Conservation (phyloP, 2,888 invertebrate species). For the Ichneumon xanthorius region DNA sequence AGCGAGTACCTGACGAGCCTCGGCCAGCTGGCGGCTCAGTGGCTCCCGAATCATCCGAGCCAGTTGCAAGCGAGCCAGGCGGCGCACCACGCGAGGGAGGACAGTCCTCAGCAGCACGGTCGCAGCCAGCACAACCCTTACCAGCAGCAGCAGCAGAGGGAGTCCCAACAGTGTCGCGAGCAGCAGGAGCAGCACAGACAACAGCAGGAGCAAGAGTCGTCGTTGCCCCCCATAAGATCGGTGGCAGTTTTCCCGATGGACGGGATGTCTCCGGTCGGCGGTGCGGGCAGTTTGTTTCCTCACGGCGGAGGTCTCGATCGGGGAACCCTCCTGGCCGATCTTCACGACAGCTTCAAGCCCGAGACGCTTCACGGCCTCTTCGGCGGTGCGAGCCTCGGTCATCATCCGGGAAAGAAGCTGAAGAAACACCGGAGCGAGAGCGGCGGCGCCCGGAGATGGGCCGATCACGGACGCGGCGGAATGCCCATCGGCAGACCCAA, state of each 20-base stretch:
- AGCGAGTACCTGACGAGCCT: slow-evolving; percentile 83
- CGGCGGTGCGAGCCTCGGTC: slow-evolving; percentile 73
- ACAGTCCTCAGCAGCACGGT: slow-evolving; percentile 78
- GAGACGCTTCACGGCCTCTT: slow-evolving; percentile 82
- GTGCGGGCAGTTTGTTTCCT: slow-evolving; percentile 78
- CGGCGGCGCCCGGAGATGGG: slow-evolving; percentile 79
- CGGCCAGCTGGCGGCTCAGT: slow-evolving; percentile 82
- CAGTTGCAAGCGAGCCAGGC: slow-evolving; percentile 72
- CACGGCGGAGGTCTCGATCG: slow-evolving; percentile 78
- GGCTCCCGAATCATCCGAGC: slow-evolving; percentile 80
- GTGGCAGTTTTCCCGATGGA: slow-evolving; percentile 80
- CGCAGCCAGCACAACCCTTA: slow-evolving; percentile 62
- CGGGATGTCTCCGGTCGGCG: slow-evolving; percentile 76
- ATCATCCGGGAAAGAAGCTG: slow-evolving; percentile 77
- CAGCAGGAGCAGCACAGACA: slow-evolving; percentile 71
- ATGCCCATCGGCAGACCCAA: slow-evolving; percentile 92
- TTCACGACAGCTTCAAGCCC: slow-evolving; percentile 82
- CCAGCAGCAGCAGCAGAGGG: slow-evolving; percentile 53
- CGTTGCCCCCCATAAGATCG: slow-evolving; percentile 73
- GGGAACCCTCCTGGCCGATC: slow-evolving; percentile 78
- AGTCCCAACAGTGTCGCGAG: slow-evolving; percentile 68
- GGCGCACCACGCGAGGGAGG: slow-evolving; percentile 78
- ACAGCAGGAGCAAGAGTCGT: slow-evolving; percentile 70
- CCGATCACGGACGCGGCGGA: slow-evolving; percentile 78
- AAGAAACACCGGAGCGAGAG: slow-evolving; percentile 79